phyloP scores from a whole-genome alignment of 2,113 vertebrate genomes.

The Setophaga coronata region DNA sequence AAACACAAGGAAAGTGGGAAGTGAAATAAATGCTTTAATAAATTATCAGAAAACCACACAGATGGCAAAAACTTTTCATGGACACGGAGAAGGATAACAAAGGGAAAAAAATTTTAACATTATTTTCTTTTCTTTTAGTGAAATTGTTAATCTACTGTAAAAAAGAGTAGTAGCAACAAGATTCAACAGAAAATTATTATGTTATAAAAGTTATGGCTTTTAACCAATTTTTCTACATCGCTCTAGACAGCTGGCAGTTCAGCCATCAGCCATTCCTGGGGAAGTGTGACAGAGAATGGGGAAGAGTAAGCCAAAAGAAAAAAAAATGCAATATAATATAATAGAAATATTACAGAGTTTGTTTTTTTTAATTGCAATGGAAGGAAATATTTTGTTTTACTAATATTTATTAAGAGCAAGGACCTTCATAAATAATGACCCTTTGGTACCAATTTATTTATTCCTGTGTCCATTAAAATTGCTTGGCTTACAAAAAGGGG shows the following conservation, averaged over 20 bases:
- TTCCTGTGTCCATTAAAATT: background rate
- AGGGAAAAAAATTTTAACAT: background rate
- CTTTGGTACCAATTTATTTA: background rate
- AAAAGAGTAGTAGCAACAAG: background rate
- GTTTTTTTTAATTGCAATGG: background rate
- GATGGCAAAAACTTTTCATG: conserved; percentile 42
- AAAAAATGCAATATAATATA: background rate
- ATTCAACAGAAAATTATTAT: background rate
- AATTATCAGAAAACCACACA: conserved; percentile 3
- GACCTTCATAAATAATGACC: background rate
- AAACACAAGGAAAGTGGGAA: background rate
- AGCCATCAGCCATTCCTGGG: background rate
- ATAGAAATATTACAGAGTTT: background rate
- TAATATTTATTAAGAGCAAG: background rate
- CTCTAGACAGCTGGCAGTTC: background rate
- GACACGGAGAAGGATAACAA: conserved; percentile 23
- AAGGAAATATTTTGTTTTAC: background rate
- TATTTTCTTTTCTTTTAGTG: background rate
- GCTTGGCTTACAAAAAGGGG: background rate
- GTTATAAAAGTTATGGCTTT: background rate
- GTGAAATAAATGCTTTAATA: conserved; percentile 30
- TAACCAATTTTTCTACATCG: background rate
- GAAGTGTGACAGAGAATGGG: background rate
- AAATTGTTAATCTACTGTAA: background rate
- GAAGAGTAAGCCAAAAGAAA: background rate